Percentiles rank a stretch among this genome's conserved stretches.
Evolutionary conservation across 1,140 invertebrate species (phyloP).

Genomic region (Babylonia areolata): DNA sequence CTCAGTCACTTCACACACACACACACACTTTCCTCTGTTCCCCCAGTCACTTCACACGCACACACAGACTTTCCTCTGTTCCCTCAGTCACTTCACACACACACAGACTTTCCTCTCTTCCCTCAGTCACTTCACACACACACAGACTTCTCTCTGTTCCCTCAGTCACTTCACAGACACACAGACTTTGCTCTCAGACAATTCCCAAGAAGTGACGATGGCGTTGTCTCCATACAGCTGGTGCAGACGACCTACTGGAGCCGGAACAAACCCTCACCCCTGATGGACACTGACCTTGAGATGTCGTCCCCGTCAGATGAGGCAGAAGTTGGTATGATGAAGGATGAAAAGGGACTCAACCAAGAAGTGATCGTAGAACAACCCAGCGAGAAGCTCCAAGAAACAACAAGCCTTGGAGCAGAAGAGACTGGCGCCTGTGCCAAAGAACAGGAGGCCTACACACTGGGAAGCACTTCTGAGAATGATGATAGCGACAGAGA

Average conservation of each 20-base stretch:
- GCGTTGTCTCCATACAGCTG: slow-evolving; percentile 34
- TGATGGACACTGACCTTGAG: background rate
- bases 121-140: too few species aligned
- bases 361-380: background rate
- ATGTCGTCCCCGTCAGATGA: background rate
- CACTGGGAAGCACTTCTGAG: background rate
- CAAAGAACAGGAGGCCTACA: background rate
- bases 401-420: background rate
- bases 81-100: too few species aligned
- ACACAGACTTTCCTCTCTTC: too few species aligned
- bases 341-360: background rate
- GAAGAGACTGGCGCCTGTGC: background rate
- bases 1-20: too few species aligned
- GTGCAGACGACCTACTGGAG: slow-evolving; percentile 65
- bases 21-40: too few species aligned
- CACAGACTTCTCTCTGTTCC: too few species aligned
- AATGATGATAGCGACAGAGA: background rate
- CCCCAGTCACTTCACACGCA: too few species aligned
- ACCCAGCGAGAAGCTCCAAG: background rate
- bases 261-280: slow-evolving; percentile 35
- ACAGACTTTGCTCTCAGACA: too few species aligned
- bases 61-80: too few species aligned
- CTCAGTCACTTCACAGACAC: too few species aligned
- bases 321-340: background rate
- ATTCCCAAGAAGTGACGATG: too few species aligned